Conservation (phyloP, 2,797 vertebrate species). For the Leuciscus waleckii region DNA sequence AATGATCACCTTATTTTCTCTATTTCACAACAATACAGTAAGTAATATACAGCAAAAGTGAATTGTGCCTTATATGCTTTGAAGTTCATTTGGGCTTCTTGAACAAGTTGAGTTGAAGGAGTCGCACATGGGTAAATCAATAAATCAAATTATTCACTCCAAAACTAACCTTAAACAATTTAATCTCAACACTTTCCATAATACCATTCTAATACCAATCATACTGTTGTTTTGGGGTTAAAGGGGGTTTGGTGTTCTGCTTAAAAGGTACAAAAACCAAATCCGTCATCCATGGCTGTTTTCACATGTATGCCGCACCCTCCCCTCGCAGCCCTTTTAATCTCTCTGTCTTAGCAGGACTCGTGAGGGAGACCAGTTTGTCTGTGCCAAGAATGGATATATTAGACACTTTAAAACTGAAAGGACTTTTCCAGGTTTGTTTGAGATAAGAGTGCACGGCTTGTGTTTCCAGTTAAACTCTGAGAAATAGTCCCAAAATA, state of each 20-base stretch:
- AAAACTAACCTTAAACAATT: background rate
- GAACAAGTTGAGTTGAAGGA: background rate
- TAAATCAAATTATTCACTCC: background rate
- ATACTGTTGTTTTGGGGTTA: conserved; percentile 57
- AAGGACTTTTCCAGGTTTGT: conserved; percentile 49
- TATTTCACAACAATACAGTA: background rate
- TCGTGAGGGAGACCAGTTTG: conserved; percentile 20
- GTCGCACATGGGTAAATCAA: background rate
- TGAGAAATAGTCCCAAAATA: conserved; percentile 52
- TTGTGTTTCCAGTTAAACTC: conserved; percentile 48
- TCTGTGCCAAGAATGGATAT: conserved; percentile 45
- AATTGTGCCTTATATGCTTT: background rate
- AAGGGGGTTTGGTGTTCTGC: conserved; percentile 35
- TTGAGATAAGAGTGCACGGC: conserved; percentile 46
- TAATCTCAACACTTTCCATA: background rate
- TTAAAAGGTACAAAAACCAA: conserved; percentile 50
- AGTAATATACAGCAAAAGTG: background rate
- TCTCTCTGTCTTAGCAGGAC: conserved; percentile 45
- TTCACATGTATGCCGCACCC: conserved; percentile 43
- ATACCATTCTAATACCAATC: too few relatives aligned
- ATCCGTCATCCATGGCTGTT: conserved; percentile 57
- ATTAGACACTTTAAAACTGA: conserved; percentile 45
- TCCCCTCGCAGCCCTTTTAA: conserved; percentile 31
- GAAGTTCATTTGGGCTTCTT: background rate
- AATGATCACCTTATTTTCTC: background rate